phyloP scores from a whole-genome alignment of 2,888 invertebrate species.

The Scaptomyza polygonia region DNA sequence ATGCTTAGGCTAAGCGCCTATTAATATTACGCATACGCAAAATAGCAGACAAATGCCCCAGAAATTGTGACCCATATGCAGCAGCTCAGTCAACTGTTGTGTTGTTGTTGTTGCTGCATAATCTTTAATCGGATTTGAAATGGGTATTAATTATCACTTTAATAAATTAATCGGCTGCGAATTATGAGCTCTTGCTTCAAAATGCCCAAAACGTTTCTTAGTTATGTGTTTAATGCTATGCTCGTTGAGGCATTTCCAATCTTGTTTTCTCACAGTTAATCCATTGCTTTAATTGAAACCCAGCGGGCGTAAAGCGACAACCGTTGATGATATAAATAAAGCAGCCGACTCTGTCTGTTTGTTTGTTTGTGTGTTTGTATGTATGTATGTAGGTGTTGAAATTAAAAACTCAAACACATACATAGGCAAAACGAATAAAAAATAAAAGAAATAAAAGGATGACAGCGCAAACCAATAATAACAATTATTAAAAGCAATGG shows the following conservation, averaged over 20 bases:
- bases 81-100: constrained; percentile 16
- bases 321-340: constrained; percentile 44
- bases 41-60: constrained; percentile 47
- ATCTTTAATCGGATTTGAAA: constrained; percentile 38
- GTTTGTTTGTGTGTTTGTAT: constrained; percentile 17
- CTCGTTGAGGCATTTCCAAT: constrained; percentile 21
- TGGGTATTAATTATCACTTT: constrained; percentile 58
- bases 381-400: constrained; percentile 64
- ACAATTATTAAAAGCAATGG: constrained; percentile 76
- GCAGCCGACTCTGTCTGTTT: neutral
- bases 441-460: constrained; percentile 24
- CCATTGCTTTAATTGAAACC: constrained; percentile 50
- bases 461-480: constrained; percentile 55
- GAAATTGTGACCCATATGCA: constrained; percentile 54
- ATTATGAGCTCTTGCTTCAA: constrained; percentile 43
- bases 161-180: constrained; percentile 64
- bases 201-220: constrained; percentile 33
- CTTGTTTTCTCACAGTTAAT: constrained; percentile 27
- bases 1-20: constrained; percentile 48
- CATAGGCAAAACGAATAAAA: constrained; percentile 16
- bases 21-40: constrained; percentile 71
- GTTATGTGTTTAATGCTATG: constrained; percentile 3
- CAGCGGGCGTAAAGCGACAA: constrained; percentile 31
- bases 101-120: constrained; percentile 21
- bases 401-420: constrained; percentile 51